phyloP scores from a whole-genome alignment of 1,140 invertebrate species.

The Pollicipes pollicipes region DNA sequence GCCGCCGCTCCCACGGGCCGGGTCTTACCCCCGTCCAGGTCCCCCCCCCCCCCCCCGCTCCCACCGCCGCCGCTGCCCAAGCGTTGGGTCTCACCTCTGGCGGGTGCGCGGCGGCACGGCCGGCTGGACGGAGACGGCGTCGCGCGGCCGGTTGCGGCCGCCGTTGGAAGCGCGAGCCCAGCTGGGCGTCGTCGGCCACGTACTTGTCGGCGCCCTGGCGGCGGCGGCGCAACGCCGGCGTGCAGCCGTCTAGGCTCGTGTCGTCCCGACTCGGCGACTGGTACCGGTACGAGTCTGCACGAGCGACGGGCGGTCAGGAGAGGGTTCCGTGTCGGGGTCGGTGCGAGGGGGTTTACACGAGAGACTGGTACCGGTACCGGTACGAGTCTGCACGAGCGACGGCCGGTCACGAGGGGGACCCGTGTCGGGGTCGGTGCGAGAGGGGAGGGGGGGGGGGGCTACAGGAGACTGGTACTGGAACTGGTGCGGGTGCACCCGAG shows the following conservation, averaged over 20 bases:
- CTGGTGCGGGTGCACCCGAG: too few species aligned
- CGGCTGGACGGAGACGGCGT: not conserved
- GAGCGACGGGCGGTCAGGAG: too few species aligned
- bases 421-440: not conserved
- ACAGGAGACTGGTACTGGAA: not conserved
- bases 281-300: not conserved
- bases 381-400: too few species aligned
- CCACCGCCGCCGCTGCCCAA: too few species aligned
- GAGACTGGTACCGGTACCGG: not conserved
- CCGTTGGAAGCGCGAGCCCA: constrained; percentile 50
- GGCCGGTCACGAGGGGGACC: too few species aligned
- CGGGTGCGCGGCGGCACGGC: not conserved
- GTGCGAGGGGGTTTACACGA: not conserved
- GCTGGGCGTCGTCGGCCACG: constrained; percentile 46
- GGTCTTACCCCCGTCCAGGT: too few species aligned
- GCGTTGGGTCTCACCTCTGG: not conserved
- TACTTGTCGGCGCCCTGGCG: constrained; percentile 50
- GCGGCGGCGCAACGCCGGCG: constrained; percentile 43
- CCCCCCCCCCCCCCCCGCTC: too few species aligned
- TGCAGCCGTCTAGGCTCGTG: constrained; percentile 21
- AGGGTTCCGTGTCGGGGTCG: too few species aligned
- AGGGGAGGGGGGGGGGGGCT: too few species aligned
- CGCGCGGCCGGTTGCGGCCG: constrained; percentile 28
- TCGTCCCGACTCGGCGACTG: not conserved
- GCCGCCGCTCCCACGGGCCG: too few species aligned